Conservation (phyloP, 2,113 vertebrate genomes). For the Prunella fulvescens region DNA sequence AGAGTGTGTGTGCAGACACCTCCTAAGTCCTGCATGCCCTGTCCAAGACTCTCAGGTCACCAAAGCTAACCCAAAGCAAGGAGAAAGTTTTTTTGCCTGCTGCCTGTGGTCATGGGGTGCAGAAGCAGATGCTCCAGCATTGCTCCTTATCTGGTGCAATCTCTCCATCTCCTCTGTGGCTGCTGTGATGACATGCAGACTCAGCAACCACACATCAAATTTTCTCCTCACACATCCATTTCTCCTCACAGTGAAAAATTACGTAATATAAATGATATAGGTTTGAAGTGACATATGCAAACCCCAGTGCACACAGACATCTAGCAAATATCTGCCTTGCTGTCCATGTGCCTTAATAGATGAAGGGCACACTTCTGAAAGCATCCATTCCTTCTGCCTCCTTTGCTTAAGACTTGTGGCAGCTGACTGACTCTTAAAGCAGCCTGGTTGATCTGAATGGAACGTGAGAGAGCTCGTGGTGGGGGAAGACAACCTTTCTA, state of each 20-base stretch:
- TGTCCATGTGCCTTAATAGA: background rate
- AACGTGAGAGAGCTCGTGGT: rapidly evolving
- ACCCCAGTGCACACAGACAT: background rate
- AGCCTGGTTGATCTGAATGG: background rate
- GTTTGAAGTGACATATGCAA: background rate
- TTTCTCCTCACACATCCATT: background rate
- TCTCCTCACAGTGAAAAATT: background rate
- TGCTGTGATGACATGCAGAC: background rate
- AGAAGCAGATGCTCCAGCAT: background rate
- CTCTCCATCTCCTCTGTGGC: background rate
- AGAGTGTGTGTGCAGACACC: background rate
- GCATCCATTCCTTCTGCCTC: background rate
- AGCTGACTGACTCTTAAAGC: background rate
- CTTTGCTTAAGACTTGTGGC: background rate
- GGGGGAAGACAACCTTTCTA: background rate
- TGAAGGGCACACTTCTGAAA: background rate
- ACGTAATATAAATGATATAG: background rate
- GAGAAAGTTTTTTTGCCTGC: background rate
- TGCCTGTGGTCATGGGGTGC: background rate
- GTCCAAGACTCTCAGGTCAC: background rate
- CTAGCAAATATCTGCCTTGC: background rate
- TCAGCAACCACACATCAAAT: background rate
- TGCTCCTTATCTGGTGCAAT: background rate
- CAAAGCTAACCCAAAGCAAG: background rate
- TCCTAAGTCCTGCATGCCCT: background rate